Percentiles rank a stretch among this genome's conserved stretches.
These are phyloP conservation scores for Novumbra hubbsi DNA, from an alignment of 2,797 vertebrate species.

Conservation along the genomic window DNA sequence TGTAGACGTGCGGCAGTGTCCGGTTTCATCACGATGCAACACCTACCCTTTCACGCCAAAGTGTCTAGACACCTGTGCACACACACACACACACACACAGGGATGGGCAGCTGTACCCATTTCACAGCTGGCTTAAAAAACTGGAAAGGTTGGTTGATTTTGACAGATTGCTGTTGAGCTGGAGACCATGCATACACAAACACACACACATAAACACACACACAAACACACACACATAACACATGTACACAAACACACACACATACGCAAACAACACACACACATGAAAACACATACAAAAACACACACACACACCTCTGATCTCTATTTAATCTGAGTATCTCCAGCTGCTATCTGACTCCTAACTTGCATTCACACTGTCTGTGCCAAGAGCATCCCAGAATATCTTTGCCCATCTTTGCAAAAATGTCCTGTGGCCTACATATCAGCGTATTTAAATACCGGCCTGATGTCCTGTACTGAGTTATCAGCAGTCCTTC, in stretches of 20 bases:
- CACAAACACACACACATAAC: neutral
- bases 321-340: conserved; percentile 18
- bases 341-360: conserved; percentile 17
- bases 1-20: too few species aligned
- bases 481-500: conserved; percentile 6
- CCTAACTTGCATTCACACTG: neutral
- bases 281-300: neutral
- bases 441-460: conserved; percentile 20
- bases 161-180: conserved; percentile 14
- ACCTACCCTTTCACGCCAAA: neutral
- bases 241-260: neutral
- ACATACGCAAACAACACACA: neutral
- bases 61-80: neutral
- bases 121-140: conserved; percentile 16
- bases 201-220: neutral
- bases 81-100: neutral
- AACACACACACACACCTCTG: conserved; percentile 8
- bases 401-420: conserved; percentile 11
- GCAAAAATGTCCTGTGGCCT: conserved; percentile 6
- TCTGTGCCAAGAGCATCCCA: neutral
- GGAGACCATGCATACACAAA: conserved; percentile 1
- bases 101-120: neutral
- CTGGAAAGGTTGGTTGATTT: conserved; percentile 10
- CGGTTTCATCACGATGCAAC: too few species aligned
- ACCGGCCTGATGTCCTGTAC: neutral